Base-by-base conservation (phyloP, 2,888 invertebrate genomes). In the Lottia gigantea region DNA sequence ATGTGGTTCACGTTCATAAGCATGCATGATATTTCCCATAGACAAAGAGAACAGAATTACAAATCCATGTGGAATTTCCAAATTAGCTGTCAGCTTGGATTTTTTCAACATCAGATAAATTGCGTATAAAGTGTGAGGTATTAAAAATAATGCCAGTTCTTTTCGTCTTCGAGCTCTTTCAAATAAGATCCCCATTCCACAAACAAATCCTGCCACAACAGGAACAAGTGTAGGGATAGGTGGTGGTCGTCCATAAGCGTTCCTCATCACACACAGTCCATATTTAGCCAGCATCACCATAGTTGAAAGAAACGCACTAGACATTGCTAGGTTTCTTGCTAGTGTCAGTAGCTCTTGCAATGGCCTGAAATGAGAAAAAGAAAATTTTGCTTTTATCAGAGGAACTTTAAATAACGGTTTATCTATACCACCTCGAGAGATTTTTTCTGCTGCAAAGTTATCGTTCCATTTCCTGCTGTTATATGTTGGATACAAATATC, bases 1-100 rank as follows among this genome's bases (percentile, higher is more conserved):
- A 31, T 79, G 78, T 40, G 83, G 82, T 64, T 83, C 82, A n/a
- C 82, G 71, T 69, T 84, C 84, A 66, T 83, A 83, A 0, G 84
- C 81, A 68, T 84, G 82, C 84, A 84, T 84, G 3, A 84, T 74
- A 11, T 80, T 78, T 31, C 78, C 76, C 83, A 83, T 83, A n/a
- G 84, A 80, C 1, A 81, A 26, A 15, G 82, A 78, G 49, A 77
- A 84, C n/a, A 82, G 40, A 2, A 78, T 63, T n/a, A 82, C 76
- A 19, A 80, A 80, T 40, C 80, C 78, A 46, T 78, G 75, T 1
- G 79, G 82, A 31, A 82, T 68, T 31, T 76, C 72, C 11, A 76
- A 55, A 8, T 45, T 46, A 19, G 66, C 2, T 16, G 19, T 46
- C 0, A 76, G 8, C 23, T 66, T 71, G 23, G 72, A 72, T 40